Conservation (phyloP, 2,888 invertebrate genomes). For the Dexiosoma caninum region DNA sequence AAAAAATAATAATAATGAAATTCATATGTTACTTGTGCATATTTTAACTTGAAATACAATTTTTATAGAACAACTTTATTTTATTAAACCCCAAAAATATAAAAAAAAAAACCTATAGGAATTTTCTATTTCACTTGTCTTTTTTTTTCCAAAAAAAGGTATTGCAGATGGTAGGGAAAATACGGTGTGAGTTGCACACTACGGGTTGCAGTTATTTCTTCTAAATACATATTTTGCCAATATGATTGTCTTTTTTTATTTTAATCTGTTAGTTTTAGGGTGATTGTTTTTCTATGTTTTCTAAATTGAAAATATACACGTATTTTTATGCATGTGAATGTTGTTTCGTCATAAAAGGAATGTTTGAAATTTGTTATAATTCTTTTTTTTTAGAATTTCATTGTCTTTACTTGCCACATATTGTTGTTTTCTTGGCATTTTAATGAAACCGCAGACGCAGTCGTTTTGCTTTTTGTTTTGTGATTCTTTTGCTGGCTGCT, state of each 20-base stretch:
- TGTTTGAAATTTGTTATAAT: slow-evolving; percentile 46
- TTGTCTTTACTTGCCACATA: slow-evolving; percentile 51
- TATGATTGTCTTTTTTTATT: slow-evolving; percentile 41
- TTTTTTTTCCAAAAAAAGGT: slow-evolving; percentile 27
- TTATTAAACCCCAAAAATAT: slow-evolving; percentile 39
- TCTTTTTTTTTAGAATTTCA: background rate
- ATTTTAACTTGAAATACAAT: slow-evolving; percentile 37
- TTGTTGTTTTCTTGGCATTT: slow-evolving; percentile 62
- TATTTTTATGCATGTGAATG: background rate
- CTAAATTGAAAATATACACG: background rate
- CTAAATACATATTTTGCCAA: background rate
- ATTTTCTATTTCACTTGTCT: background rate
- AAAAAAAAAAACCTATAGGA: background rate
- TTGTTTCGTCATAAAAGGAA: slow-evolving; percentile 31
- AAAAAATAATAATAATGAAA: slow-evolving; percentile 20
- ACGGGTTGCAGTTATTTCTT: background rate
- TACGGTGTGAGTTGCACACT: background rate
- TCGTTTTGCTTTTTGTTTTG: slow-evolving; percentile 32
- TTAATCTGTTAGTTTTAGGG: slow-evolving; percentile 25
- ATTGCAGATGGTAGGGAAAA: background rate
- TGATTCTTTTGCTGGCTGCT: slow-evolving; percentile 4
- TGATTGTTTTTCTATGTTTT: slow-evolving; percentile 39
- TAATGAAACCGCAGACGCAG: slow-evolving; percentile 65
- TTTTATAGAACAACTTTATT: slow-evolving; percentile 48
- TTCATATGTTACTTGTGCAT: slow-evolving; percentile 37